Base-by-base conservation (phyloP, 37 sponge, comb jelly and placozoan genomes). In the Eunapius fragilis region DNA sequence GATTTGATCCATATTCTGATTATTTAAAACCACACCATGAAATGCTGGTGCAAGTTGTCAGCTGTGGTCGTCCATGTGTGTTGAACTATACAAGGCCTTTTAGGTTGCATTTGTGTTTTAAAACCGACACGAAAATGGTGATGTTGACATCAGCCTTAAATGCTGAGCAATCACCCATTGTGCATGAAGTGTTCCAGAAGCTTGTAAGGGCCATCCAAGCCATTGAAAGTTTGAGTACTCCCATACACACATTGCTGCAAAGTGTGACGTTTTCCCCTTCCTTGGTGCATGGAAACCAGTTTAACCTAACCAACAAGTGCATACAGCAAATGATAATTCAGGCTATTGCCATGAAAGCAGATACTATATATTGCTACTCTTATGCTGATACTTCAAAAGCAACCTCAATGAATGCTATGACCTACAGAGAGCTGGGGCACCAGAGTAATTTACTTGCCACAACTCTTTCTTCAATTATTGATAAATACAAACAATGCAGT, bases 1-100 rank as follows among this genome's bases (percentile, higher is more conserved):
- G 19, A 12, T 25, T 75, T 24, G 37, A 75, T 13, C 31, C 35
- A 3, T 75, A 27, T 13, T 6, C 31, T 33, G n/a, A 28, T 13
- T 75, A 75, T 75, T 33, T 75, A 25, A 3, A 75, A 28, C 76
- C 76, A 27, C 31, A 35, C 11, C 31, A 33, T 33, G 76, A 75
- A 13, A 35, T 32, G 6, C 25, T 75, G 3, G 76, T 32, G n/a
- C 25, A 75, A 75, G 37, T 75, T 75, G 33, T 32, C 7, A 6
- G 6, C 10, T 31, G 11, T 10, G 7, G 6, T 71, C 30, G 10
- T 10, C 11, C 4, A 3, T 28, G 7, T 7, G 9, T 35, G 4
- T 24, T 75, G 5, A 4, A 12, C 3, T 75, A 5, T 13, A 27
- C 6, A 13, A 25, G n/a, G 32, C 76, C 76, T 6, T 75, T 75